Percentiles rank a stretch among this genome's conserved stretches.
These are phyloP conservation scores for Falco rusticolus DNA, from an alignment of 2,797 vertebrate genomes.

Conservation along the genomic window DNA sequence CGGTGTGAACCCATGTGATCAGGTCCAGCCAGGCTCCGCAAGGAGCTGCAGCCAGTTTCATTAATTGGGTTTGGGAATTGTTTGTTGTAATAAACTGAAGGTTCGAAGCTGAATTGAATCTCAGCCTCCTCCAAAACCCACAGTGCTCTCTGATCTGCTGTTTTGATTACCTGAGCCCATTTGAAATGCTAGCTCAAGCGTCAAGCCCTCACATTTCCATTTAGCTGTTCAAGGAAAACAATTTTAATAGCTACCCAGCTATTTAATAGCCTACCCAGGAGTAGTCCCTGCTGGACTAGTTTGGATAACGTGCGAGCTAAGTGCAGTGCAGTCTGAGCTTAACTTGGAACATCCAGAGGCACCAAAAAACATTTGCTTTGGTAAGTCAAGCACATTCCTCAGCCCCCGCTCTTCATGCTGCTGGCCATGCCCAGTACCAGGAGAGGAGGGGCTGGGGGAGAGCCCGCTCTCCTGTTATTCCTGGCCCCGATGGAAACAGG, in stretches of 20 bases:
- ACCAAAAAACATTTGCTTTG: background rate
- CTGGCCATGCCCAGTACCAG: background rate
- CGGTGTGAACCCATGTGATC: background rate
- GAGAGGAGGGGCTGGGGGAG: background rate
- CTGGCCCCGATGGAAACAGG: background rate
- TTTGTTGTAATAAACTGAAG: background rate
- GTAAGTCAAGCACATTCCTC: background rate
- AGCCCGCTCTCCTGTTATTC: background rate
- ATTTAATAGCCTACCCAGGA: constrained; percentile 3
- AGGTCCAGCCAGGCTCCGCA: background rate
- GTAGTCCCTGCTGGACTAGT: constrained; percentile 8
- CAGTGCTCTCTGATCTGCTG: background rate
- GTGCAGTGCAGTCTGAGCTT: background rate
- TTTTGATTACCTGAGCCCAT: constrained; percentile 47
- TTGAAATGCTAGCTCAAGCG: constrained; percentile 13
- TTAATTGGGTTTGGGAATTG: background rate
- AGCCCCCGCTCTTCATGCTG: fast-evolving
- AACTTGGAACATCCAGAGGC: constrained; percentile 4
- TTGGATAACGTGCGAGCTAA: constrained; percentile 8
- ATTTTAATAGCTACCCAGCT: constrained; percentile 25
- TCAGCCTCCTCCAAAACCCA: background rate
- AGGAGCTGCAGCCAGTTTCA: background rate
- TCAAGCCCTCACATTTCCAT: constrained; percentile 22
- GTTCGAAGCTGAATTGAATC: background rate
- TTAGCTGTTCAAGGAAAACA: constrained; percentile 35